Evolutionary conservation across 2,797 vertebrate genomes (phyloP).

Genomic region (Centropyge bicolor): DNA sequence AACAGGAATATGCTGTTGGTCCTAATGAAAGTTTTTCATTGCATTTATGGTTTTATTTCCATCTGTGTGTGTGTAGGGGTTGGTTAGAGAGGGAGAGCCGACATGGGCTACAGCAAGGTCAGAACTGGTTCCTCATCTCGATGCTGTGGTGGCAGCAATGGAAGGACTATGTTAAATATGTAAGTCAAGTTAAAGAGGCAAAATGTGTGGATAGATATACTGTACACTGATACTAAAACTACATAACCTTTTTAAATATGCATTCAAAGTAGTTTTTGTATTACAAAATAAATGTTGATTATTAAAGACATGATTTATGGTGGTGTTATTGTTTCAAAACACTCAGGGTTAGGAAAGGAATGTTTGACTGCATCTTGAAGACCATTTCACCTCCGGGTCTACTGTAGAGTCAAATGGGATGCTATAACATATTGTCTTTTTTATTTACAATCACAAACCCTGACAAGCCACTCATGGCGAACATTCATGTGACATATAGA

Average conservation of each 20-base stretch:
- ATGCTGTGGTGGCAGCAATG: constrained; percentile 99
- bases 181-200: constrained; percentile 81
- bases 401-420: neutral
- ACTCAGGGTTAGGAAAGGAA: too few relatives aligned
- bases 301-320: neutral
- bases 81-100: constrained; percentile 98
- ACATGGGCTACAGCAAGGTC: constrained; percentile 93
- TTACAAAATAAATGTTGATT: neutral
- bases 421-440: neutral
- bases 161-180: constrained; percentile 99
- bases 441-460: neutral
- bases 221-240: neutral
- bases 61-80: constrained; percentile 82
- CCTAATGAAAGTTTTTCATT: neutral
- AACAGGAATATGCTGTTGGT: neutral
- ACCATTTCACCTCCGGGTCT: neutral
- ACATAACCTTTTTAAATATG: neutral
- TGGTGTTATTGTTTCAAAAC: neutral
- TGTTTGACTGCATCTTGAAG: neutral
- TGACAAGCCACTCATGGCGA: neutral
- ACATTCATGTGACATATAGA: neutral
- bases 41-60: neutral
- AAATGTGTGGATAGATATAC: neutral
- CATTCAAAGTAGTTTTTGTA: neutral
- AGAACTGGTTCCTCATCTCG: constrained; percentile 99